phyloP scores from a whole-genome alignment of 2,797 vertebrate species.

The Pseudopleuronectes americanus region DNA sequence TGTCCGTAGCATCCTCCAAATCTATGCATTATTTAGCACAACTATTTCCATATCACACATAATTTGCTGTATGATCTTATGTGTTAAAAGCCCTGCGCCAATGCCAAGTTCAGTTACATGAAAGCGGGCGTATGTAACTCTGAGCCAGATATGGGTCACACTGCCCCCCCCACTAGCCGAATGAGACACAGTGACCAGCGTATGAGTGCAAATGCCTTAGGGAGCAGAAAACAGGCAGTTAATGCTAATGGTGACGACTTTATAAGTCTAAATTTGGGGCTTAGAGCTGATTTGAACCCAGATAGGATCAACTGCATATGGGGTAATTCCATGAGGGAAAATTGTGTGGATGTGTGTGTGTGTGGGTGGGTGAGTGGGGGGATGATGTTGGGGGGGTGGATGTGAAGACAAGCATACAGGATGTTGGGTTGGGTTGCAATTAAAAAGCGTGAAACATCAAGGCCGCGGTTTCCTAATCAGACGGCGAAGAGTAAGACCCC shows the following conservation, averaged over 20 bases:
- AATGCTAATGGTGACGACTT: constrained; percentile 61
- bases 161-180: constrained; percentile 19
- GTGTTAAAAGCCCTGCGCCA: constrained; percentile 25
- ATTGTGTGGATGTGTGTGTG: constrained; percentile 52
- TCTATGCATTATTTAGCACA: constrained; percentile 44
- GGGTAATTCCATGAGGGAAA: constrained; percentile 69
- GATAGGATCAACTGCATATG: constrained; percentile 70
- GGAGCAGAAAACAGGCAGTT: constrained; percentile 49
- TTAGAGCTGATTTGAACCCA: constrained; percentile 81
- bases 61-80: constrained; percentile 35
- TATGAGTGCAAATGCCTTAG: constrained; percentile 44
- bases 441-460: constrained; percentile 86
- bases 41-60: constrained; percentile 43
- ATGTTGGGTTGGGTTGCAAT: constrained; percentile 79
- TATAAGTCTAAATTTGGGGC: constrained; percentile 71
- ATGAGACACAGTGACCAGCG: constrained; percentile 52
- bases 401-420: constrained; percentile 68
- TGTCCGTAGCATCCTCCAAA: constrained; percentile 17
- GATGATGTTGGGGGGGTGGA: background rate
- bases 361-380: background rate
- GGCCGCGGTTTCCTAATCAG: constrained; percentile 84
- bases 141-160: constrained; percentile 44
- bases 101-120: constrained; percentile 32
- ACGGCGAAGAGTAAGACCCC: constrained; percentile 83
- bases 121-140: constrained; percentile 40